phyloP scores from a whole-genome alignment of 2,113 vertebrate species.

The Eolophus roseicapilla region DNA sequence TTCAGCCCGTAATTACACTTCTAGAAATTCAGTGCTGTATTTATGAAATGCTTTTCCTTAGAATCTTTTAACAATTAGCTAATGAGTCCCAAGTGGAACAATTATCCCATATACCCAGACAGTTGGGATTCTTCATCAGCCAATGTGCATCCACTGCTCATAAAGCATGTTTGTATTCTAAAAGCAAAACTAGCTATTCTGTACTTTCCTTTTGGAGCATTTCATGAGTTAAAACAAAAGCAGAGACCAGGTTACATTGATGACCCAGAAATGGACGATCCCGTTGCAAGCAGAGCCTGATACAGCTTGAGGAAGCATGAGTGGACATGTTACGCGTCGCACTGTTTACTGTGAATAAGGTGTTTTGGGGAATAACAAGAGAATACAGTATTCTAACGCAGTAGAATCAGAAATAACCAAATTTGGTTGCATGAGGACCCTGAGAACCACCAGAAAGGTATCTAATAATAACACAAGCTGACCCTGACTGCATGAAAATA shows the following conservation, averaged over 20 bases:
- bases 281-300: not conserved
- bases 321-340: not conserved
- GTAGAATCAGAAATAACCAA: not conserved
- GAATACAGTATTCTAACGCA: not conserved
- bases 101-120: conserved; percentile 24
- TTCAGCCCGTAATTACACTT: conserved; percentile 18
- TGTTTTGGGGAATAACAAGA: not conserved
- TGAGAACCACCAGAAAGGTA: not conserved
- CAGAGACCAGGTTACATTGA: not conserved
- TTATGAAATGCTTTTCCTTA: conserved; percentile 56
- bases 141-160: not conserved
- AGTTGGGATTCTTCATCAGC: conserved; percentile 24
- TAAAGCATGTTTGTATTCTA: not conserved
- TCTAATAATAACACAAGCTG: not conserved
- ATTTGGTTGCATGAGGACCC: not conserved
- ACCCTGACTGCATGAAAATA: not conserved
- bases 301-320: not conserved
- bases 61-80: conserved; percentile 57
- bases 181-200: not conserved
- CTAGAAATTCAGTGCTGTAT: conserved; percentile 27
- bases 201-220: not conserved
- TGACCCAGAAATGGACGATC: not conserved
- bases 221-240: not conserved
- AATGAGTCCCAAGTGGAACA: conserved; percentile 63
- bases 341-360: not conserved